phyloP scores from a whole-genome alignment of 2,888 invertebrate species.

The Ennomos quercinarius region DNA sequence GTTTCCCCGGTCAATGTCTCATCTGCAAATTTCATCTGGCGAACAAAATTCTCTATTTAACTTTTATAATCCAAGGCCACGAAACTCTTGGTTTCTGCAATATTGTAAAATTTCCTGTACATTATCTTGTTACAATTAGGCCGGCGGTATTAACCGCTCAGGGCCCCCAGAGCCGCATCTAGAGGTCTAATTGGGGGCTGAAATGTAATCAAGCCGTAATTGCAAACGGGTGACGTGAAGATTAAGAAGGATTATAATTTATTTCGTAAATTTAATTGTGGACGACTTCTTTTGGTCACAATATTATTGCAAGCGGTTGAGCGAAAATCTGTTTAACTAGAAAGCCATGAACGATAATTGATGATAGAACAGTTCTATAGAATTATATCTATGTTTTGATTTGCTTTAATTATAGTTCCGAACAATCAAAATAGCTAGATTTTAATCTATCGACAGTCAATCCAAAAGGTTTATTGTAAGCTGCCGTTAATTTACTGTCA shows the following conservation, averaged over 20 bases:
- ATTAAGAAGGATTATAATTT: no score
- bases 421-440: not conserved
- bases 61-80: conserved; percentile 21
- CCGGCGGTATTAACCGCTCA: conserved; percentile 25
- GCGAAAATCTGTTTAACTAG: no score
- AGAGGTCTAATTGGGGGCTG: conserved; percentile 11
- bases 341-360: no score
- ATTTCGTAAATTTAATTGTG: no score
- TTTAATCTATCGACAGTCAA: no score
- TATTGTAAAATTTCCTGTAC: conserved; percentile 30
- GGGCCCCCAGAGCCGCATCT: conserved; percentile 10
- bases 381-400: no score
- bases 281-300: no score
- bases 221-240: conserved; percentile 1
- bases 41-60: conserved; percentile 20
- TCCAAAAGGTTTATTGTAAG: no score
- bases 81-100: conserved; percentile 21
- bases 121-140: conserved; percentile 35
- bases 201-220: conserved; percentile 12
- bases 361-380: no score
- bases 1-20: conserved; percentile 12
- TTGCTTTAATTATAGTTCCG: no score
- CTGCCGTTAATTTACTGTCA: no score
- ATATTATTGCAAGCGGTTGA: no score
- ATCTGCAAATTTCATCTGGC: conserved; percentile 17